These are phyloP conservation scores for Tetragonisca angustula DNA, from an alignment of 2,888 invertebrate species.

Conservation along the genomic window DNA sequence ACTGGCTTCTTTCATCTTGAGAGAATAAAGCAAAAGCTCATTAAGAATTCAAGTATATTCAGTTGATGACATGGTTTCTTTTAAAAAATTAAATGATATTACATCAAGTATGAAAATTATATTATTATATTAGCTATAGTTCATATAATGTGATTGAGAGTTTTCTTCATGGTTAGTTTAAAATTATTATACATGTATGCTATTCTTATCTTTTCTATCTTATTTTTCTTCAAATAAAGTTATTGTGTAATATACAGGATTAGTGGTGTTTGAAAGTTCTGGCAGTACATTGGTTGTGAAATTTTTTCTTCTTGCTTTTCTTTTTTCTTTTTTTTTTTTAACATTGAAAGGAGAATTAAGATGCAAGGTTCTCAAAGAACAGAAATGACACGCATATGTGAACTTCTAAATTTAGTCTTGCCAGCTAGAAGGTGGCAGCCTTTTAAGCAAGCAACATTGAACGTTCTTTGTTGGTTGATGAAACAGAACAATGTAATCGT, in stretches of 20 bases:
- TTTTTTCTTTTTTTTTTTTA: constrained; percentile 20
- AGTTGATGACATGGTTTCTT: neutral
- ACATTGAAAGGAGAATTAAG: constrained; percentile 19
- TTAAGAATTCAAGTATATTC: neutral
- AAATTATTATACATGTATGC: neutral
- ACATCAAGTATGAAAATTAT: too few species aligned
- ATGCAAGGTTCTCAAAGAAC: constrained; percentile 16
- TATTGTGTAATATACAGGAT: neutral
- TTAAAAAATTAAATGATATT: neutral
- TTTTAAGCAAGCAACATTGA: constrained; percentile 27
- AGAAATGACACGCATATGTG: constrained; percentile 24
- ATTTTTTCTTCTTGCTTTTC: constrained; percentile 11
- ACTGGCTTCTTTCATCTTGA: neutral
- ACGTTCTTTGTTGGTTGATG: constrained; percentile 29
- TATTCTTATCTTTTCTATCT: neutral
- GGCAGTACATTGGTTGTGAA: neutral
- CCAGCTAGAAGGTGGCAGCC: constrained; percentile 11
- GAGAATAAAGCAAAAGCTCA: neutral
- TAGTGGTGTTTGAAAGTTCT: neutral
- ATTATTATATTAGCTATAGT: too few species aligned
- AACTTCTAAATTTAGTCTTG: constrained; percentile 53
- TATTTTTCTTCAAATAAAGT: neutral
- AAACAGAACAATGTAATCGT: constrained; percentile 14
- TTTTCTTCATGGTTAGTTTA: neutral
- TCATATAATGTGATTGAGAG: neutral